Conservation (phyloP, 2,113 vertebrate species). For the Columba janthina region DNA sequence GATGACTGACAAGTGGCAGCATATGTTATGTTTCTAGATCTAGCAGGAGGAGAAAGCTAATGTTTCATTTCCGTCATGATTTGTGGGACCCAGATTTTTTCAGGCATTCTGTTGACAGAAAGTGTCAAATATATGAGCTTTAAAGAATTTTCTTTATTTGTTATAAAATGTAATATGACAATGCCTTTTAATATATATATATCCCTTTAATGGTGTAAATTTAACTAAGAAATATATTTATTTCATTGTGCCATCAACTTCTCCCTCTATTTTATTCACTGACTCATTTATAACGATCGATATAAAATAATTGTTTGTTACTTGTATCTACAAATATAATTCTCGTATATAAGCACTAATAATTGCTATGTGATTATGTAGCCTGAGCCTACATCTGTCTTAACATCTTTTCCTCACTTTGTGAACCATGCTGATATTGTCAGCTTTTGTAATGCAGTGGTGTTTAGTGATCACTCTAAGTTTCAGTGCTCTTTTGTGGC, state of each 20-base stretch:
- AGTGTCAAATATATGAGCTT: background rate
- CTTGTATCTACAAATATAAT: background rate
- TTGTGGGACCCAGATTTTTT: background rate
- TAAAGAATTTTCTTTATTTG: background rate
- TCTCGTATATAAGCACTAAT: background rate
- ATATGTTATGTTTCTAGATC: background rate
- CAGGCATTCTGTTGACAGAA: background rate
- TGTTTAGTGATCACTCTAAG: background rate
- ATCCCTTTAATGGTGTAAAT: background rate
- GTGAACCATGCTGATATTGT: background rate
- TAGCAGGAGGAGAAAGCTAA: background rate
- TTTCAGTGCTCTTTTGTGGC: background rate
- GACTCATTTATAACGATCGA: background rate
- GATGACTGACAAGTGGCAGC: conserved; percentile 27
- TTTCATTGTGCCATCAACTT: background rate
- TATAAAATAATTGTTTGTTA: background rate
- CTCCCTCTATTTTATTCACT: background rate
- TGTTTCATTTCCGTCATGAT: background rate
- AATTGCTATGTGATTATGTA: background rate
- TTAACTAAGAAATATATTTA: background rate
- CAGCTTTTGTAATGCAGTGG: background rate
- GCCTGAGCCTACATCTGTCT: background rate
- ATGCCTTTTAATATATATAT: background rate
- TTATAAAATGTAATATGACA: background rate
- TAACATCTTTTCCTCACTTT: background rate